A percentile compares a stretch with the other conserved stretches of the same genome.
These are phyloP conservation scores for Nematolebias whitei DNA, from an alignment of 2,113 vertebrate genomes.

Conservation along the genomic window DNA sequence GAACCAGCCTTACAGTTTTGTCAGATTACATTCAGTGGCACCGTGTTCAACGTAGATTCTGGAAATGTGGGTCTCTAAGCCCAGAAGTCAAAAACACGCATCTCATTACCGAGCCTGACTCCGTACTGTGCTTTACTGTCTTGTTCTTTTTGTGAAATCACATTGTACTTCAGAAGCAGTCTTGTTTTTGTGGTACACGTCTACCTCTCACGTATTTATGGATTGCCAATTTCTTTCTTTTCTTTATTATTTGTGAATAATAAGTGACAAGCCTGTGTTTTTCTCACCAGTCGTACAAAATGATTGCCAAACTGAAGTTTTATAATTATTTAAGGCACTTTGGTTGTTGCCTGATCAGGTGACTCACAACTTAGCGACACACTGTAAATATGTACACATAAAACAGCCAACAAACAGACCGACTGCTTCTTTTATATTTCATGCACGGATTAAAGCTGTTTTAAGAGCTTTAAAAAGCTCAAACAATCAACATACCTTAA, in stretches of 20 bases:
- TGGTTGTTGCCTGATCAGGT: conserved; percentile 44
- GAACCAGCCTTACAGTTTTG: conserved; percentile 67
- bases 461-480: neutral
- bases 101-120: conserved; percentile 55
- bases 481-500: neutral
- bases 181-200: conserved; percentile 38
- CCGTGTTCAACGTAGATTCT: conserved; percentile 40
- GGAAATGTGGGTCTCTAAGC: conserved; percentile 62
- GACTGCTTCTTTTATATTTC: neutral
- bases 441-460: neutral
- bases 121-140: conserved; percentile 34
- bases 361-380: conserved; percentile 38
- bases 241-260: conserved; percentile 6
- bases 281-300: conserved; percentile 14
- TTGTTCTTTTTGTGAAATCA: conserved; percentile 22
- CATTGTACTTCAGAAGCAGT: conserved; percentile 32
- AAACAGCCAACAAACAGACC: neutral
- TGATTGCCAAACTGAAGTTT: conserved; percentile 40
- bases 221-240: conserved; percentile 38
- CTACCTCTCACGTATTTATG: conserved; percentile 69
- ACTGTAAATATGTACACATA: conserved; percentile 52
- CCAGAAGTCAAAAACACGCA: conserved; percentile 66
- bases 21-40: conserved; percentile 43
- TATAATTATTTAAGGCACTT: conserved; percentile 30
- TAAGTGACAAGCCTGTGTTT: conserved; percentile 14